Evolutionary conservation across 2,888 invertebrate species (phyloP).

Genomic region (Cordylochernes scorpioides): DNA sequence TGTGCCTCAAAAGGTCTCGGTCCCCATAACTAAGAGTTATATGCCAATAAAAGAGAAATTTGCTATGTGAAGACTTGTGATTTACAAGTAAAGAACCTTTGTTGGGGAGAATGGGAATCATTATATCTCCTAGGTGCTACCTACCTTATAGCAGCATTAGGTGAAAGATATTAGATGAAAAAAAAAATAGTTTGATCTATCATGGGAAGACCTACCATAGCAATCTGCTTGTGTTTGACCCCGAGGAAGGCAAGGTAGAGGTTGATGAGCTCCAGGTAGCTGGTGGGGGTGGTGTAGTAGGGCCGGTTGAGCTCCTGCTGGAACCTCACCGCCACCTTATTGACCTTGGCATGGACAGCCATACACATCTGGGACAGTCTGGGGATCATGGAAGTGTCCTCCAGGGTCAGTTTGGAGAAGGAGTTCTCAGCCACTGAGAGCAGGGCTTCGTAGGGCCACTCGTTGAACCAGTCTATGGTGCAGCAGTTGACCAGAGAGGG

Average conservation of each 20-base stretch:
- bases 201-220: too few species aligned
- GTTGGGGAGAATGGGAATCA: too few species aligned
- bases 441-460: conserved; percentile 67
- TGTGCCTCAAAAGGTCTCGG: too few species aligned
- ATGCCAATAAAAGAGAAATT: too few species aligned
- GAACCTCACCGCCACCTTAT: conserved; percentile 42
- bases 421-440: conserved; percentile 50
- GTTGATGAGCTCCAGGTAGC: background rate
- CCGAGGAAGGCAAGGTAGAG: background rate
- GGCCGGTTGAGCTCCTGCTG: conserved; percentile 54
- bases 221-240: too few species aligned
- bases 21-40: too few species aligned
- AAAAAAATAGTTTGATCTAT: too few species aligned
- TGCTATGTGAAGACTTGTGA: too few species aligned
- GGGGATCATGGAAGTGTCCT: conserved; percentile 25
- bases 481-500: conserved; percentile 25
- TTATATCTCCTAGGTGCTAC: too few species aligned
- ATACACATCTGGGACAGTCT: conserved; percentile 38
- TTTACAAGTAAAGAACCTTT: too few species aligned
- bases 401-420: conserved; percentile 31
- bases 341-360: conserved; percentile 49
- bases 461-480: conserved; percentile 30
- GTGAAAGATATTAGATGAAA: too few species aligned
- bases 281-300: conserved; percentile 31
- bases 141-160: too few species aligned